A percentile compares a stretch with the other conserved stretches of the same genome.
These are phyloP conservation scores for Tanypteryx hageni DNA, from an alignment of 2,888 invertebrate species.

Conservation along the genomic window DNA sequence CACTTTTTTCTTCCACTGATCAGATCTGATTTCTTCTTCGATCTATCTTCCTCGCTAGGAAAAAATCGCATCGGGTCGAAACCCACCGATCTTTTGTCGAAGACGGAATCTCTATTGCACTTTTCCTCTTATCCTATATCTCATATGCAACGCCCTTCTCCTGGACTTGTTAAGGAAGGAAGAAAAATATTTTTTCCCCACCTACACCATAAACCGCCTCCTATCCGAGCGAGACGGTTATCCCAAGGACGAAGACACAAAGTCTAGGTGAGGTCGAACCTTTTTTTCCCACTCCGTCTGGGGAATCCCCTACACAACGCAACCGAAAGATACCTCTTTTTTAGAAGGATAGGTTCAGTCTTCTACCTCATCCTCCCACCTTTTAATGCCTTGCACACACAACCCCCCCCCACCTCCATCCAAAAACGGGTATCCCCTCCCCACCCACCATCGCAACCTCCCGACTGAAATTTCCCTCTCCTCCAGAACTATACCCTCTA, in stretches of 20 bases:
- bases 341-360: too few relatives aligned
- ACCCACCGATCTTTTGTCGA: background rate
- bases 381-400: background rate
- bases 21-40: too few relatives aligned
- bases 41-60: too few relatives aligned
- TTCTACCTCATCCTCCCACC: background rate
- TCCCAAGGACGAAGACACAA: constrained; percentile 19
- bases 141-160: too few relatives aligned
- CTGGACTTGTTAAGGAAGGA: too few relatives aligned
- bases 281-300: background rate
- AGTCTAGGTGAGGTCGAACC: background rate
- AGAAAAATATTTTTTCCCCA: background rate
- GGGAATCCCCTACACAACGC: background rate
- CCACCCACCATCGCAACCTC: background rate
- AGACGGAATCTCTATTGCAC: background rate
- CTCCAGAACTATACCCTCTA: background rate
- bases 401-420: background rate
- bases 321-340: too few relatives aligned
- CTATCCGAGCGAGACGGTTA: background rate
- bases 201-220: constrained; percentile 5
- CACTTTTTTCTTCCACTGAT: background rate
- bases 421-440: too few relatives aligned
- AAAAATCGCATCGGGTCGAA: background rate
- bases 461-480: background rate
- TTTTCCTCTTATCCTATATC: background rate